Evolutionary conservation across 2,113 vertebrate genomes (phyloP).

Genomic region (Podocnemis expansa): DNA sequence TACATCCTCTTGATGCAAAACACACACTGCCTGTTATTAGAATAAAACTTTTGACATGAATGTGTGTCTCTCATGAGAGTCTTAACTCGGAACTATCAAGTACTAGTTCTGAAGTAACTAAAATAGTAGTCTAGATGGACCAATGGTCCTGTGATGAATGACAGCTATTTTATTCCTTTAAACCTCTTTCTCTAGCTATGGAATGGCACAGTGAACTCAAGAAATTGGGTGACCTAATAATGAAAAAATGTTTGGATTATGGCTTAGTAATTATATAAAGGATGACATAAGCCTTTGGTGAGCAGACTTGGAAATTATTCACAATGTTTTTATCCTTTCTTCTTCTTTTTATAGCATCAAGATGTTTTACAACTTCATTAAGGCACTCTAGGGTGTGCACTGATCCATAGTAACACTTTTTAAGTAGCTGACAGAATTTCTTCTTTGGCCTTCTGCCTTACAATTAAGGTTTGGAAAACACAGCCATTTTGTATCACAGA

Average conservation of each 20-base stretch:
- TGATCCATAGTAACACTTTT: neutral
- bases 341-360: constrained; percentile 46
- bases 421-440: neutral
- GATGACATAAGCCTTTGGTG: constrained; percentile 19
- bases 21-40: neutral
- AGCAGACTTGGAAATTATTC: constrained; percentile 54
- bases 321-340: constrained; percentile 15
- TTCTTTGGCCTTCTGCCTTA: neutral
- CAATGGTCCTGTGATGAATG: neutral
- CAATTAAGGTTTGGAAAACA: neutral
- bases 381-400: neutral
- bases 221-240: neutral
- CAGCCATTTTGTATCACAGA: neutral
- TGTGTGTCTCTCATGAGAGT: neutral
- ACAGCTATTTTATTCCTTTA: neutral
- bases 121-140: neutral
- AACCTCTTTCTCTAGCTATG: neutral
- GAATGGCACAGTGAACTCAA: neutral
- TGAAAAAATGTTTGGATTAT: constrained; percentile 54
- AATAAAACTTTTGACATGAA: neutral
- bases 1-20: neutral
- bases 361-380: constrained; percentile 6
- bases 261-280: neutral
- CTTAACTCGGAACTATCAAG: neutral
- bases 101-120: neutral